phyloP scores from a whole-genome alignment of 2,888 invertebrate species.

The Falcaria lacertinaria region DNA sequence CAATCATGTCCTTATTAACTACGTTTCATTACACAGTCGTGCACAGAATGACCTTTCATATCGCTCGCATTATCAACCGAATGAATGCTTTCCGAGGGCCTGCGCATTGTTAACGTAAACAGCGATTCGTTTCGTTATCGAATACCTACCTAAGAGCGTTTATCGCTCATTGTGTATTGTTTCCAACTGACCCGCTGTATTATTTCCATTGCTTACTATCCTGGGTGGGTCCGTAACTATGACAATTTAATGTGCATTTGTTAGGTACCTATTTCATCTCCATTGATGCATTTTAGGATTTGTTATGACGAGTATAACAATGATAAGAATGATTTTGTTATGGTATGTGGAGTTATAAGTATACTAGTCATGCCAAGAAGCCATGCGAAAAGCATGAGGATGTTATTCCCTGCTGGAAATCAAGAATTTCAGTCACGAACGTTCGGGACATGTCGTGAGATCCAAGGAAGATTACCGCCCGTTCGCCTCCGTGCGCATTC shows the following conservation, averaged over 20 bases:
- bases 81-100: constrained; percentile 30
- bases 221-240: too few relatives aligned
- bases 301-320: too few relatives aligned
- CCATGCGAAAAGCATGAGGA: constrained; percentile 12
- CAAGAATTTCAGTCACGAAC: constrained; percentile 58
- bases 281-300: too few relatives aligned
- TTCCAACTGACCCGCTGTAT: constrained; percentile 33
- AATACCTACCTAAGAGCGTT: constrained; percentile 22
- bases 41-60: constrained; percentile 43
- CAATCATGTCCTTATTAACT: constrained; percentile 32
- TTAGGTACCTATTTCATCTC: too few relatives aligned
- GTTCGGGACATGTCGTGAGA: constrained; percentile 56
- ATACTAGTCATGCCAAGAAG: too few relatives aligned
- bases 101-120: constrained; percentile 43
- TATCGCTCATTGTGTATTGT: constrained; percentile 52
- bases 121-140: constrained; percentile 42
- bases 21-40: constrained; percentile 27
- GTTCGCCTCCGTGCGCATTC: constrained; percentile 52
- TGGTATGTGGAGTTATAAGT: too few relatives aligned
- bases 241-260: too few relatives aligned
- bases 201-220: too few relatives aligned
- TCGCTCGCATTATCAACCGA: constrained; percentile 37
- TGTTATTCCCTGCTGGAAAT: constrained; percentile 29
- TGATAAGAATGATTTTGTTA: too few relatives aligned
- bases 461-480: constrained; percentile 51